Evolutionary conservation across 1,140 invertebrate species (phyloP), one percentile per base, ranked within the genome.

Genomic region (Neodiprion fabricii): DNA sequence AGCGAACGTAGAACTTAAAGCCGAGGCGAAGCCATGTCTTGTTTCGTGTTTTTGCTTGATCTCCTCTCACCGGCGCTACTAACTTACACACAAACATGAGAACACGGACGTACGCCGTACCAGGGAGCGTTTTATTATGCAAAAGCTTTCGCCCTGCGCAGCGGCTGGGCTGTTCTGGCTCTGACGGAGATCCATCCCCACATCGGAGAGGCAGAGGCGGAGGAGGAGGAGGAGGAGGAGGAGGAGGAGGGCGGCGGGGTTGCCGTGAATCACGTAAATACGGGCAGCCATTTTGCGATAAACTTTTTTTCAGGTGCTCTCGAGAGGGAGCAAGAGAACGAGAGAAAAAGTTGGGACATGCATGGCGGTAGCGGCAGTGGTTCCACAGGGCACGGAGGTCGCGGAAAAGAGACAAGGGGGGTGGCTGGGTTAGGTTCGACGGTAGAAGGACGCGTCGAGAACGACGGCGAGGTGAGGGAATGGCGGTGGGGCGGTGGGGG

Each of bases 261-360:
- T 61, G 53, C 85, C 84, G 81, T 80, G 85, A 87, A 86, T 85
- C 83, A 82, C 86, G 85, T 88, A 87, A 88, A 88, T 87, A 87
- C 86, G 80, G 86, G 86, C 86, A 86, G 85, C 86, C 87, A 88
- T 88, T 88, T 88, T 88, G 86, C 84, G 86, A 87, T 87, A 86
- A 87, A 87, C 85, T 87, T 87, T 87, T 88, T 61, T 86, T 84
- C 78, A 69, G 76, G 21, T 67, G 61, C 72, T 73, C 67, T 61
- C 53, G 53, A 61, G 28, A 40, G 28, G 28, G 28, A 40, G 28
- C 28, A 40, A 40, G 28, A 40, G 28, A 40, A 40, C 28, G 28
- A 40, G 53, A 61, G 53, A 61, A 61, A 61, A 61, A 61, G 53
- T 61, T 61, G 53, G 53, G 53, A 61, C 53, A 61, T 61, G 53